phyloP scores from a whole-genome alignment of 53 echinoderm and acorn worm species.

The Antedon mediterranea region DNA sequence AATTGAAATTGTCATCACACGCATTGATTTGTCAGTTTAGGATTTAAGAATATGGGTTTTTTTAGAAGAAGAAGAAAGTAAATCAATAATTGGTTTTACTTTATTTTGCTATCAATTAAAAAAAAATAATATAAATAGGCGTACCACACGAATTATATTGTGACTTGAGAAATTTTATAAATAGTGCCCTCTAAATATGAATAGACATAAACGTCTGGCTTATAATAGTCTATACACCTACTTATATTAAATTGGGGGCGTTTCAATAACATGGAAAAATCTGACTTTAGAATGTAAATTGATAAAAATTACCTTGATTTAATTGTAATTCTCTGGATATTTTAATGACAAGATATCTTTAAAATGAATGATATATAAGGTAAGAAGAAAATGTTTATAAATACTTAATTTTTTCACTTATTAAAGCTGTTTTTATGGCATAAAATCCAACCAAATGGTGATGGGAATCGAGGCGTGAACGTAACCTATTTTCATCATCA shows the following conservation, averaged over 20 bases:
- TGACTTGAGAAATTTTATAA: too few species aligned
- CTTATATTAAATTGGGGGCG: neutral
- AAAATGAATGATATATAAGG: neutral
- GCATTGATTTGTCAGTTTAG: too few species aligned
- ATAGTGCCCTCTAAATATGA: too few species aligned
- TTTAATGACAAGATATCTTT: neutral
- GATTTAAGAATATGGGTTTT: too few species aligned
- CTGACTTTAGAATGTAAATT: neutral
- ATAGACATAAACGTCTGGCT: neutral
- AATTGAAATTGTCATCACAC: too few species aligned
- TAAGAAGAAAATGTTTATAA: neutral
- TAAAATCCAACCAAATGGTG: neutral
- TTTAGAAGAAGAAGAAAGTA: too few species aligned
- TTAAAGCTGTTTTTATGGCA: neutral
- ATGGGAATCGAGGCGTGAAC: neutral
- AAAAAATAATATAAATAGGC: too few species aligned
- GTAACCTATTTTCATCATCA: neutral
- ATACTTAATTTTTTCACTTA: neutral
- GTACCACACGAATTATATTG: too few species aligned
- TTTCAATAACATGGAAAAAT: neutral
- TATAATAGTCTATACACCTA: neutral
- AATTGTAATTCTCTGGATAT: neutral
- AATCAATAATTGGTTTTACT: too few species aligned
- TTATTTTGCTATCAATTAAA: too few species aligned
- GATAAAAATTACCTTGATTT: neutral